These are phyloP conservation scores for Dendropsophus ebraccatus DNA, from an alignment of 2,113 vertebrate species.

Conservation along the genomic window DNA sequence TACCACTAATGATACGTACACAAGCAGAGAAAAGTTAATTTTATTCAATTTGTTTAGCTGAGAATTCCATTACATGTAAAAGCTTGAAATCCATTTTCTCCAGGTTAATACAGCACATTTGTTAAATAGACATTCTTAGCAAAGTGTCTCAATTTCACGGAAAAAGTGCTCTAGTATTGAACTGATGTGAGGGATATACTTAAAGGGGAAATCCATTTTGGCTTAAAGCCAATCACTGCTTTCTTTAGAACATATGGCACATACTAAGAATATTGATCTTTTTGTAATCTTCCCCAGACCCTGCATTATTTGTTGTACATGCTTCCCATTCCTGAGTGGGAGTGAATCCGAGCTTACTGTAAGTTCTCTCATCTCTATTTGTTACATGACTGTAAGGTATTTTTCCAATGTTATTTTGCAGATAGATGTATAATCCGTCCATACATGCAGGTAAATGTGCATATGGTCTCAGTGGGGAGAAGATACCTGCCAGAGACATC, in stretches of 20 bases:
- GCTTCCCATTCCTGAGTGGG: neutral
- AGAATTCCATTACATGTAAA: slow-evolving; percentile 38
- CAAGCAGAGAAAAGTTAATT: neutral
- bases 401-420: too few species aligned
- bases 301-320: neutral
- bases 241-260: neutral
- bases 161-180: neutral
- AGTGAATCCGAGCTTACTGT: too few species aligned
- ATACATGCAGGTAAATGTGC: too few species aligned
- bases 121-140: neutral
- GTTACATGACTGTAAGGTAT: neutral
- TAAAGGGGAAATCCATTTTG: neutral
- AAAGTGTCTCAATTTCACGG: neutral
- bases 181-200: neutral
- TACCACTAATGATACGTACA: neutral
- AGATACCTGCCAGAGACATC: too few species aligned
- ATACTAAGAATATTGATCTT: neutral
- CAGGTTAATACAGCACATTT: slow-evolving; percentile 2
- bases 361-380: neutral
- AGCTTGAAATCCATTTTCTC: slow-evolving; percentile 62
- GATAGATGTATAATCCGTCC: too few species aligned
- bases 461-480: too few species aligned
- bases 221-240: neutral
- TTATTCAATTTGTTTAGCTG: neutral
- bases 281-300: neutral